Conservation (phyloP, 2,888 invertebrate species). For the Agrochola macilenta region DNA sequence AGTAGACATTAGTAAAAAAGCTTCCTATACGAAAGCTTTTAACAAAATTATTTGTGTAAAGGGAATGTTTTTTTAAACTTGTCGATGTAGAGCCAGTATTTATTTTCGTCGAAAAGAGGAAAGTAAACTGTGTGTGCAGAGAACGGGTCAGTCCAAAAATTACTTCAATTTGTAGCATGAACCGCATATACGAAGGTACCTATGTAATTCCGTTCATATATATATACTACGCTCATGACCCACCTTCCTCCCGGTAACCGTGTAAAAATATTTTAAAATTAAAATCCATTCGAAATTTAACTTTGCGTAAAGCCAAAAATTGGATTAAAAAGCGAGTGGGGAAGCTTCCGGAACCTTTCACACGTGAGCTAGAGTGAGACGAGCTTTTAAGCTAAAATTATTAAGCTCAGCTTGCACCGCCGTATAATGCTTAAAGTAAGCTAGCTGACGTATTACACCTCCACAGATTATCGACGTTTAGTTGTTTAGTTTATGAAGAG, state of each 20-base stretch:
- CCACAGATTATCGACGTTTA: constrained; percentile 65
- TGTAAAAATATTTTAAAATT: constrained; percentile 54
- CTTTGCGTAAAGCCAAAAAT: constrained; percentile 77
- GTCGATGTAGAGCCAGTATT: constrained; percentile 31
- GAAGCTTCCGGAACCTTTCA: constrained; percentile 83
- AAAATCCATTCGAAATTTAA: constrained; percentile 67
- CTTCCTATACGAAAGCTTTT: constrained; percentile 48
- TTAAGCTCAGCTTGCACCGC: constrained; percentile 84
- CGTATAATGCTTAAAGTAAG: constrained; percentile 80
- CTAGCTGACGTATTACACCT: constrained; percentile 73
- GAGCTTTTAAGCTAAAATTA: constrained; percentile 90
- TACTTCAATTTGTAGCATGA: constrained; percentile 10
- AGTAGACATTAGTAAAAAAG: constrained; percentile 32
- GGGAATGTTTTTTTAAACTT: constrained; percentile 19
- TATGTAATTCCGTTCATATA: neutral
- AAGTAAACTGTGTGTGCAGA: constrained; percentile 10
- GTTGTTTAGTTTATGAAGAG: constrained; percentile 37
- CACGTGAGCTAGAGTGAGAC: constrained; percentile 83
- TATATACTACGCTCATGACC: neutral
- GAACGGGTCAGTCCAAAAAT: constrained; percentile 16
- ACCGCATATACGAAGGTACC: neutral
- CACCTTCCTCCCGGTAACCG: constrained; percentile 10
- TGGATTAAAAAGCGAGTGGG: constrained; percentile 82
- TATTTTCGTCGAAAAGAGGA: constrained; percentile 17
- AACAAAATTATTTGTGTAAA: constrained; percentile 52